A percentile compares a stretch with the other conserved stretches of the same genome.
Evolutionary conservation across 1,140 invertebrate species (phyloP).

Genomic region (Harpegnathos saltator): DNA sequence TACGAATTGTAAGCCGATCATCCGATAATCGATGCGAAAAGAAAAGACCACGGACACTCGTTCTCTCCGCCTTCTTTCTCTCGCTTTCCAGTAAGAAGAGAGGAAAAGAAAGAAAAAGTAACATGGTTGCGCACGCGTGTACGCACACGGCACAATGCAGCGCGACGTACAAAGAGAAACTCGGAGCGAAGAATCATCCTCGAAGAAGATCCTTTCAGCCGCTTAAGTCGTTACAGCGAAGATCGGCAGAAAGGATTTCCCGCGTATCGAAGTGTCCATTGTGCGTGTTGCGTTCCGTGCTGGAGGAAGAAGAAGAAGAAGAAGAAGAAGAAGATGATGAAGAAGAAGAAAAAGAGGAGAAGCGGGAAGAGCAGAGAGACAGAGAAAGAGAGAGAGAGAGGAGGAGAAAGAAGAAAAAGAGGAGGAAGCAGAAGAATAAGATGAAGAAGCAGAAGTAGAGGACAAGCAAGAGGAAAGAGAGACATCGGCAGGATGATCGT

Average conservation of each 20-base stretch:
- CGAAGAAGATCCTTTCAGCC: conserved; percentile 78
- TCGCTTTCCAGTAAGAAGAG: neutral
- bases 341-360: neutral
- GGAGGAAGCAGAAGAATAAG: neutral
- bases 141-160: conserved; percentile 39
- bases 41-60: conserved; percentile 37
- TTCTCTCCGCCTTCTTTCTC: conserved; percentile 2
- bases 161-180: conserved; percentile 59
- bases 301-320: conserved; percentile 21
- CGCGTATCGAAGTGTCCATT: conserved; percentile 60
- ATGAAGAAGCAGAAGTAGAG: too few relatives aligned
- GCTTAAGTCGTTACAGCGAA: conserved; percentile 73
- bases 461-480: conserved; percentile 28
- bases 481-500: conserved; percentile 42
- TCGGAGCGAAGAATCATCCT: conserved; percentile 52
- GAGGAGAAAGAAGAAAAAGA: neutral
- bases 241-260: conserved; percentile 46
- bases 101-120: neutral
- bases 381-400: neutral
- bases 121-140: conserved; percentile 14
- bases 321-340: neutral
- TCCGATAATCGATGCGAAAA: conserved; percentile 49
- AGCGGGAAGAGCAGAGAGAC: neutral
- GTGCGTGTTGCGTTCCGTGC: conserved; percentile 23
- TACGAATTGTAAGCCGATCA: conserved; percentile 34